These are phyloP conservation scores for Tangara arthus DNA, from an alignment of 2,797 vertebrate species.

Conservation along the genomic window DNA sequence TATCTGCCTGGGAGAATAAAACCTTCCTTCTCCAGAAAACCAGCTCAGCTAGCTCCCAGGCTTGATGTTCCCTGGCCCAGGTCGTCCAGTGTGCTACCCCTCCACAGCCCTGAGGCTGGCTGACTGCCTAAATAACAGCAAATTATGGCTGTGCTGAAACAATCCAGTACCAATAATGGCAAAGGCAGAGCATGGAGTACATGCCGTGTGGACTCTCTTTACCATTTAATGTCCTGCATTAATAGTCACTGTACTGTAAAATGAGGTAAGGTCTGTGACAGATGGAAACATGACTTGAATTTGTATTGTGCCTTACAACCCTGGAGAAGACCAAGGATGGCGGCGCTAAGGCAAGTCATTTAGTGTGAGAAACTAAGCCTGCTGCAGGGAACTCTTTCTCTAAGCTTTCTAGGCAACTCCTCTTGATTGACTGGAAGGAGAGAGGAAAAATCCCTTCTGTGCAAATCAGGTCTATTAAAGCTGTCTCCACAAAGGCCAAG, in stretches of 20 bases:
- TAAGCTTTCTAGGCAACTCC: background rate
- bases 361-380: background rate
- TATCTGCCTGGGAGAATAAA: slow-evolving; percentile 46
- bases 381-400: background rate
- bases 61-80: background rate
- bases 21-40: slow-evolving; percentile 13
- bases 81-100: background rate
- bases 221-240: background rate
- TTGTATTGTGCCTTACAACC: background rate
- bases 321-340: background rate
- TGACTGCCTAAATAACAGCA: background rate
- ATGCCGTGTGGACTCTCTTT: background rate
- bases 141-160: background rate
- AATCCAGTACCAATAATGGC: background rate
- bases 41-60: background rate
- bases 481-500: background rate
- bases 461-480: background rate
- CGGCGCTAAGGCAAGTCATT: background rate
- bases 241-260: background rate
- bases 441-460: background rate
- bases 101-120: background rate
- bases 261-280: background rate
- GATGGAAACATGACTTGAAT: background rate
- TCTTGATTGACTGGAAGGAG: background rate
- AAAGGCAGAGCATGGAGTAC: background rate